Percentiles rank a stretch among this genome's conserved stretches.
These are phyloP conservation scores for Microcebus tavaratra DNA, from an alignment of 2,113 vertebrate species.

Conservation along the genomic window DNA sequence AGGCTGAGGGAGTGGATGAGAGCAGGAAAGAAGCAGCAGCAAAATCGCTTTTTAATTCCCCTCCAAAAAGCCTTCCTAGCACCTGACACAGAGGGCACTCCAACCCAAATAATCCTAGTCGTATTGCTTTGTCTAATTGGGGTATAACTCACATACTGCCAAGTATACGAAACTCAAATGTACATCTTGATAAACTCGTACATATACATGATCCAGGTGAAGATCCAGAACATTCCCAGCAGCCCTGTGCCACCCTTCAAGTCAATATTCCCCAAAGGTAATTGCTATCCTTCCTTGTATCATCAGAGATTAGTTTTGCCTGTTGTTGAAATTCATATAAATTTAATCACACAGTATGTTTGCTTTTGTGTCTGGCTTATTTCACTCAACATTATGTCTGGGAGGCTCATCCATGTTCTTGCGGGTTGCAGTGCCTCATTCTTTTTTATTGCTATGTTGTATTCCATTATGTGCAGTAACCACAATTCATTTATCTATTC, in stretches of 20 bases:
- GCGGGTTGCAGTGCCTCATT: background rate
- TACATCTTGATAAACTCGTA: background rate
- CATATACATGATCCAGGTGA: background rate
- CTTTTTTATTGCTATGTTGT: slow-evolving; percentile 42
- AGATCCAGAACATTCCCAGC: background rate
- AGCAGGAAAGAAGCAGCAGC: background rate
- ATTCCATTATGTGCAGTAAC: background rate
- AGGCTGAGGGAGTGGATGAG: background rate
- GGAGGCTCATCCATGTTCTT: background rate
- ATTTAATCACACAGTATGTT: background rate
- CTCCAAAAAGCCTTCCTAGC: background rate
- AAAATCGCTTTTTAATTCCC: background rate
- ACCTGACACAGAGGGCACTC: background rate
- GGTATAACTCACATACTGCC: background rate
- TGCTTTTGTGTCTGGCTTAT: background rate
- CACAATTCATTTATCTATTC: background rate
- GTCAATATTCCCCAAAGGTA: background rate
- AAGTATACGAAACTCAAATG: background rate
- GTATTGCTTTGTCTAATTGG: background rate
- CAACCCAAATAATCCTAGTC: background rate
- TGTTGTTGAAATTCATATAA: background rate
- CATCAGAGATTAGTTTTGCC: background rate
- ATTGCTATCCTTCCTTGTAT: background rate
- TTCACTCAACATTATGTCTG: background rate
- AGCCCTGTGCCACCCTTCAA: background rate